Conservation (phyloP, 2,113 vertebrate species). For the Hippopotamus amphibius region DNA sequence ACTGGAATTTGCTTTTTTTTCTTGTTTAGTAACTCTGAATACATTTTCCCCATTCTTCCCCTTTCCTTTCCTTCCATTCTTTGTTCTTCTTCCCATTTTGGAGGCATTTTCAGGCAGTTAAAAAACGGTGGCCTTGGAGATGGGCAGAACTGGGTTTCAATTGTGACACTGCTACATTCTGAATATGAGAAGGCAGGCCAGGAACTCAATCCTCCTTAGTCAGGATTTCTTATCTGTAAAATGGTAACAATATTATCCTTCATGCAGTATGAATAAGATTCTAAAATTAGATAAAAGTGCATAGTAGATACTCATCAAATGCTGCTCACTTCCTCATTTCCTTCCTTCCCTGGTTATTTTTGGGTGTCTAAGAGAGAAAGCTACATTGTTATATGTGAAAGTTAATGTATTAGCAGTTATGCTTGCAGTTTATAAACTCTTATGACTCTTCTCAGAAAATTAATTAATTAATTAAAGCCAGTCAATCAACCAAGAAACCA, state of each 20-base stretch:
- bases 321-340: neutral
- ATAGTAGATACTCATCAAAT: neutral
- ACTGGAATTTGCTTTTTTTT: neutral
- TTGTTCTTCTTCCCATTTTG: neutral
- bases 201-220: neutral
- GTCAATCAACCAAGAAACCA: neutral
- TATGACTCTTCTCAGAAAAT: conserved; percentile 36
- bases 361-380: neutral
- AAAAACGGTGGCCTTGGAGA: neutral
- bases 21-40: neutral
- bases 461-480: conserved; percentile 33
- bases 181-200: neutral
- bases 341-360: neutral
- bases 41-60: neutral
- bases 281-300: conserved; percentile 39
- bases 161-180: neutral
- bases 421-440: conserved; percentile 23
- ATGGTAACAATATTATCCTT: neutral
- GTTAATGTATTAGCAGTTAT: neutral
- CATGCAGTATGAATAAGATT: neutral
- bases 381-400: neutral
- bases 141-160: conserved; percentile 6
- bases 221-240: conserved; percentile 25
- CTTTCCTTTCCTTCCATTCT: neutral
- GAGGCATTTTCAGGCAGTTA: neutral